Conservation (phyloP, 2,113 vertebrate genomes). For the Periophthalmus modestus region DNA sequence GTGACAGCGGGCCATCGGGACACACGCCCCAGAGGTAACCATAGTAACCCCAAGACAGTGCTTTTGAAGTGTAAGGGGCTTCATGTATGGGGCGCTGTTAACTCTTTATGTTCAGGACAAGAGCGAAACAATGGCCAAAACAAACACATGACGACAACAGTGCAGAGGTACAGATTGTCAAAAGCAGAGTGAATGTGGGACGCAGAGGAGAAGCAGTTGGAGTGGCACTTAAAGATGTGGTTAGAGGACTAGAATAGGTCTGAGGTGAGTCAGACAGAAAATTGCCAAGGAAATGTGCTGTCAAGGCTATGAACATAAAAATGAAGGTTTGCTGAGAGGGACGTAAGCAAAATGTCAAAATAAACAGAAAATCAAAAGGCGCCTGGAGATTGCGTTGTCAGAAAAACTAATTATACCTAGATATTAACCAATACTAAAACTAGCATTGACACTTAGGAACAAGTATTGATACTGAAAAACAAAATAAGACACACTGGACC, state of each 20-base stretch:
- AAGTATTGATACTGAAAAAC: too few species aligned
- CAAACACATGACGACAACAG: conserved; percentile 11
- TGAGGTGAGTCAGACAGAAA: conserved; percentile 22
- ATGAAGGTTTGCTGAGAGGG: not conserved
- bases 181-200: conserved; percentile 61
- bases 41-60: conserved; percentile 65
- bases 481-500: too few species aligned
- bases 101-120: conserved; percentile 17
- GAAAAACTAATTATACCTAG: too few species aligned
- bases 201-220: conserved; percentile 43
- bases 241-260: not conserved
- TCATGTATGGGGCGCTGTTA: conserved; percentile 39
- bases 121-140: conserved; percentile 14
- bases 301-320: not conserved
- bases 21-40: conserved; percentile 54
- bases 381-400: not conserved
- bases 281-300: not conserved
- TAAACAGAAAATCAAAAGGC: not conserved
- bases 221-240: conserved; percentile 28
- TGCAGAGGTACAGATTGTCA: not conserved
- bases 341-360: not conserved
- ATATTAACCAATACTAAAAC: too few species aligned
- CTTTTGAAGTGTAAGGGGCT: conserved; percentile 52
- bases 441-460: too few species aligned
- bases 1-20: conserved; percentile 60